Evolutionary conservation across 1,140 invertebrate genomes (phyloP).

Genomic region (Hycleus phaleratus): DNA sequence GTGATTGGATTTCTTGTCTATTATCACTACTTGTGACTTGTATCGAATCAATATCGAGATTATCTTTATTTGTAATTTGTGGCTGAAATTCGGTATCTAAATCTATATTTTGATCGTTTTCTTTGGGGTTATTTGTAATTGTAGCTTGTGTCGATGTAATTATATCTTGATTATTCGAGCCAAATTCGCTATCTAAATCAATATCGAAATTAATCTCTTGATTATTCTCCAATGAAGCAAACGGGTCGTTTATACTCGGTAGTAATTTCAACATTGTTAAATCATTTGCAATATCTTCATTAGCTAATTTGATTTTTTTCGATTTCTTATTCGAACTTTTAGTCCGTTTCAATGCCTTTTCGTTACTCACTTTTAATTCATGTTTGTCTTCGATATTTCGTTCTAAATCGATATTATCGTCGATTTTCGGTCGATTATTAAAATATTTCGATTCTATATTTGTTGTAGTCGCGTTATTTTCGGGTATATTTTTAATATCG

Average conservation of each 20-base stretch:
- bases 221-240: neutral
- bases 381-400: too few relatives aligned
- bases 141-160: too few relatives aligned
- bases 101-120: too few relatives aligned
- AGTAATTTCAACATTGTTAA: conserved; percentile 16
- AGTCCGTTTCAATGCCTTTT: neutral
- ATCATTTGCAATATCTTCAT: conserved; percentile 2
- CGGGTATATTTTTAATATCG: neutral
- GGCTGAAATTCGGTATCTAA: too few relatives aligned
- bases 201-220: too few relatives aligned
- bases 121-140: too few relatives aligned
- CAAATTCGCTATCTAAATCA: too few relatives aligned
- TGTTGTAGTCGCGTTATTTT: neutral
- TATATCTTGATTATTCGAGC: too few relatives aligned
- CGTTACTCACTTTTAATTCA: neutral
- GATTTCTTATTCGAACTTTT: neutral
- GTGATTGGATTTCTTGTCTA: neutral
- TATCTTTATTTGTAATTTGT: too few relatives aligned
- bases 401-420: neutral
- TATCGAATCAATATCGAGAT: too few relatives aligned
- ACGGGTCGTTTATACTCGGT: conserved; percentile 28
- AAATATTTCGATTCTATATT: neutral
- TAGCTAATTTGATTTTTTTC: neutral
- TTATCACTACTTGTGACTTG: too few relatives aligned
- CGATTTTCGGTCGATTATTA: too few relatives aligned